Conservation (phyloP, 2,113 vertebrate genomes). For the Colaptes auratus region DNA sequence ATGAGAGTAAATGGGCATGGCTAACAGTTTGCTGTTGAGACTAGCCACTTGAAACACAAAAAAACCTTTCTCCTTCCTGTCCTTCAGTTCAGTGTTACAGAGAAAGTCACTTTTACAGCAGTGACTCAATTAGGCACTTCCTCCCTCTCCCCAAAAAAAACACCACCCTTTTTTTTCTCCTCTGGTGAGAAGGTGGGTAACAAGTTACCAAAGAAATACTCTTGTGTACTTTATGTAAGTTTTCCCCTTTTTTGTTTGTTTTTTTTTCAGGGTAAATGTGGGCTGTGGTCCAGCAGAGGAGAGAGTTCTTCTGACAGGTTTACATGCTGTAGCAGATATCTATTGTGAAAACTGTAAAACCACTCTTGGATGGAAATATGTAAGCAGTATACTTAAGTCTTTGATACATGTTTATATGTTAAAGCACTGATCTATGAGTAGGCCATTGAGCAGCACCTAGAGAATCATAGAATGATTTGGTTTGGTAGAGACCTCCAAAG, state of each 20-base stretch:
- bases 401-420: not conserved
- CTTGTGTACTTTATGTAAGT: not conserved
- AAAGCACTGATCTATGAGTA: not conserved
- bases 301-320: conserved; percentile 95
- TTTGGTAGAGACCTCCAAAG: too few species aligned
- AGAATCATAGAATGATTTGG: too few species aligned
- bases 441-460: not conserved
- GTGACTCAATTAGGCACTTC: not conserved
- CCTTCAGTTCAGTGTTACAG: not conserved
- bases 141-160: not conserved
- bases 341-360: conserved; percentile 99
- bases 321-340: conserved; percentile 98
- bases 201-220: not conserved
- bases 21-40: not conserved
- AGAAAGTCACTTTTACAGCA: not conserved
- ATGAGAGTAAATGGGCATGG: not conserved
- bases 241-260: not conserved
- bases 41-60: not conserved
- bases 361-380: conserved; percentile 99
- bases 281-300: conserved; percentile 98
- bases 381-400: conserved; percentile 73
- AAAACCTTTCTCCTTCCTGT: not conserved
- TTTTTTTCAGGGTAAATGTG: conserved; percentile 89
- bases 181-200: not conserved
- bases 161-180: not conserved